These are phyloP conservation scores for Saguinus midas DNA, from an alignment of 2,113 vertebrate genomes.

Conservation along the genomic window DNA sequence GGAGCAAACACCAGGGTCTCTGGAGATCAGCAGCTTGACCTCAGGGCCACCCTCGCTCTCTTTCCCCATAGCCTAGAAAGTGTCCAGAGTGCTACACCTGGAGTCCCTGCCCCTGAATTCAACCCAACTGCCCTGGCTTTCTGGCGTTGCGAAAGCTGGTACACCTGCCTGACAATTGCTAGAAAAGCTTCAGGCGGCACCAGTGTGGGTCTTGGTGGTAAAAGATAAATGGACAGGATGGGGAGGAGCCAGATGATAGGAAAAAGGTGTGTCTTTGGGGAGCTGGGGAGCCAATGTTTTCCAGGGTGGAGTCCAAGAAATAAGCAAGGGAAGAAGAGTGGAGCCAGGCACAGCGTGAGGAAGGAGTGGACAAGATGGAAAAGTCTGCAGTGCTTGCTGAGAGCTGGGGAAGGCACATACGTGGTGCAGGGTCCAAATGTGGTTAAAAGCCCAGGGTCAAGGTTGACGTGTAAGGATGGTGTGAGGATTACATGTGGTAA, in stretches of 20 bases:
- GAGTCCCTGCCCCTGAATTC: neutral
- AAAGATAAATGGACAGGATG: neutral
- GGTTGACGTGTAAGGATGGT: neutral
- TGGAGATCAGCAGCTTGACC: neutral
- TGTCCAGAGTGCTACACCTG: neutral
- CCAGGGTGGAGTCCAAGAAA: neutral
- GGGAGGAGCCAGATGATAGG: neutral
- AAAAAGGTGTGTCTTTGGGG: neutral
- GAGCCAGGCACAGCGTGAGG: neutral
- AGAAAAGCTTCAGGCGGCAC: neutral
- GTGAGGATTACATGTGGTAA: neutral
- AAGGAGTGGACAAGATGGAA: neutral
- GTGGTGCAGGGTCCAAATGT: neutral
- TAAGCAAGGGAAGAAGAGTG: neutral
- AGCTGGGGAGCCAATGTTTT: neutral
- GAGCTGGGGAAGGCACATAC: fast-evolving
- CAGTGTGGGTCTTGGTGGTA: neutral
- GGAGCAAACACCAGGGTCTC: slow-evolving; percentile 2
- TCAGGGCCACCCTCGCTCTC: neutral
- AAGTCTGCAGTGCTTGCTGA: neutral
- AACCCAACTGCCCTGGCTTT: too few relatives aligned
- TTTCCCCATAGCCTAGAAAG: neutral
- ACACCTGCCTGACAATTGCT: neutral
- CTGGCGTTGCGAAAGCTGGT: neutral
- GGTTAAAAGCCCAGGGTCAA: neutral